Evolutionary conservation across 1,140 invertebrate species (phyloP), one percentile per base, ranked within the genome.

Genomic region (Danaus melanippus): DNA sequence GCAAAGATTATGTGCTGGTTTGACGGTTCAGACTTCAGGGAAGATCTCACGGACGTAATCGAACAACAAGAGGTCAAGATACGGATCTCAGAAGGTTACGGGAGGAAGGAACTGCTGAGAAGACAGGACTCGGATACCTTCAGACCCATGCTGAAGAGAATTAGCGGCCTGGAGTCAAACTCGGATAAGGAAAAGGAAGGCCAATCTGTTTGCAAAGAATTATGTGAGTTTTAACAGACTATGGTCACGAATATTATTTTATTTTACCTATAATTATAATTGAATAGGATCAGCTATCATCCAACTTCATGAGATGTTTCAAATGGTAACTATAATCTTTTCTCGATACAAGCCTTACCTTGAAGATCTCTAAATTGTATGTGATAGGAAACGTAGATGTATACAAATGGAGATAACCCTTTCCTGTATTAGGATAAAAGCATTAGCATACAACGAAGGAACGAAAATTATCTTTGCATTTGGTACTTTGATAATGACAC

Each of bases 1-100:
- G 83, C 83, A 6, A 83, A 76, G 68, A 70, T 86, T n/a, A 83
- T 86, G 58, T 86, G 83, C 63, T 86, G 83, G 83, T 82, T 86
- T 47, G 78, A 86, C 32, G 83, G 83, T 15, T 86, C 83, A 2
- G 79, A 86, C 64, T 86, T 84, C 62, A 65, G 74, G 12, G 81
- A 86, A 43, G 83, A 86, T 49, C 50, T 86, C 12, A 84, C 83
- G 6, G 83, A 86, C 47, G 81, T 84, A 1, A 86, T 86, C 3
- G 83, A 86, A 44, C 79, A 86, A 45, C 83, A 86, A 48, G 83
- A 86, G 53, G 81, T 86, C 10, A 61, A 74, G 17, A 86, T 86
- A 41, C 62, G 84, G 4, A 86, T 82, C 1, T 80, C 78, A 8
- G 82, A 82, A 12, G 74, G 66, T 45, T 77, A 73, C 51, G 74